Evolutionary conservation across 2,113 vertebrate genomes (phyloP).

Genomic region (Burhinus bistriatus): DNA sequence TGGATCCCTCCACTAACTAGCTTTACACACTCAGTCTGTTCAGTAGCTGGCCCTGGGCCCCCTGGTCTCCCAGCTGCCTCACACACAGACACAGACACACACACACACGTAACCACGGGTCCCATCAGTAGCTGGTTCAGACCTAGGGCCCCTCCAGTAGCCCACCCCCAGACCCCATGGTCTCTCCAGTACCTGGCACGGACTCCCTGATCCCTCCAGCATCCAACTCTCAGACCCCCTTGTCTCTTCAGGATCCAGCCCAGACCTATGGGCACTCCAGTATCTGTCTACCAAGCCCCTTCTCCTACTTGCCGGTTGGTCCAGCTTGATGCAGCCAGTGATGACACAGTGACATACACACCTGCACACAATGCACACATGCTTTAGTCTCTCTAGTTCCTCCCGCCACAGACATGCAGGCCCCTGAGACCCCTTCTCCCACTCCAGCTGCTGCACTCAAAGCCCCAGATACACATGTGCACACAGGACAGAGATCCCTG

Average conservation of each 20-base stretch:
- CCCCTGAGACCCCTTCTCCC: background rate
- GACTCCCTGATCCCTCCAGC: background rate
- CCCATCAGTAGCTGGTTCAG: background rate
- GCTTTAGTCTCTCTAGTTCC: background rate
- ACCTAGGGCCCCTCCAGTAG: background rate
- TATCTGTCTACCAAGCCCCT: background rate
- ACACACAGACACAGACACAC: background rate
- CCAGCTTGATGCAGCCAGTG: background rate
- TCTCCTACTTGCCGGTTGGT: fast-evolving
- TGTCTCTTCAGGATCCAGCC: background rate
- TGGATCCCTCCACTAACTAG: background rate
- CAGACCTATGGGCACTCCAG: background rate
- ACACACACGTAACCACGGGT: background rate
- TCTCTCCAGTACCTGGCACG: background rate
- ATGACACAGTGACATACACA: background rate
- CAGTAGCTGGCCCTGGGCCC: background rate
- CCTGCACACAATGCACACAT: background rate
- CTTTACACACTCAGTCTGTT: background rate
- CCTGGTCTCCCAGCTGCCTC: background rate
- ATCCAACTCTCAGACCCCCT: background rate
- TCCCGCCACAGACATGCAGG: background rate
- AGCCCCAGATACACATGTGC: fast-evolving
- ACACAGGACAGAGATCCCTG: background rate
- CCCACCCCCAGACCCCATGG: no score
- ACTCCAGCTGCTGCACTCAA: background rate